These are phyloP conservation scores for Phainopepla nitens DNA, from an alignment of 2,113 vertebrate genomes.

Conservation along the genomic window DNA sequence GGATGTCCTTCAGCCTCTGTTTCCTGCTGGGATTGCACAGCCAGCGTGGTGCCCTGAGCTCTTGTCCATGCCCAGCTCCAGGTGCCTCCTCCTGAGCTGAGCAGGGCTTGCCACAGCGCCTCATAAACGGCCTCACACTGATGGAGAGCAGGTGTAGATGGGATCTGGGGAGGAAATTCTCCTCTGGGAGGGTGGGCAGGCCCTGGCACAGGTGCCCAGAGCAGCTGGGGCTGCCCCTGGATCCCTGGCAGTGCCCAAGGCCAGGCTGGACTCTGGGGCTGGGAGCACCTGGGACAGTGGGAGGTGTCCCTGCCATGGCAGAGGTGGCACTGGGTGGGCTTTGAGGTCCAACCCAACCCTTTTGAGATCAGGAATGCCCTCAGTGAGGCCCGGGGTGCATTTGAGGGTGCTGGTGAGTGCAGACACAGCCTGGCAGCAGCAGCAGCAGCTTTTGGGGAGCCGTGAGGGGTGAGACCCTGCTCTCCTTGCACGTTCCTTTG, in stretches of 20 bases:
- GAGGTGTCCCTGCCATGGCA: neutral
- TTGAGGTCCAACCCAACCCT: too few relatives aligned
- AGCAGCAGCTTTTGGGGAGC: neutral
- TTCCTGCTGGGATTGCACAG: neutral
- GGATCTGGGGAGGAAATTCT: rapidly evolving
- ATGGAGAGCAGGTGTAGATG: neutral
- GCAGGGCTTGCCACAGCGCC: neutral
- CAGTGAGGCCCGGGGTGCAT: rapidly evolving
- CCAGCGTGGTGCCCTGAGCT: rapidly evolving
- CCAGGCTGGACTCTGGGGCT: neutral
- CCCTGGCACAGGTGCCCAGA: neutral
- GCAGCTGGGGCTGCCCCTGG: neutral
- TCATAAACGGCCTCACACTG: rapidly evolving
- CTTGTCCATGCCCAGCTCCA: neutral
- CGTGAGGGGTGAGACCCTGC: rapidly evolving
- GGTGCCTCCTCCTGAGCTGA: neutral
- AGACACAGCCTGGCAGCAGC: neutral
- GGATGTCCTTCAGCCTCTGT: neutral
- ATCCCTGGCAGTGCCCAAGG: neutral
- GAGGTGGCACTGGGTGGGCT: rapidly evolving
- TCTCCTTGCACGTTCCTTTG: rapidly evolving
- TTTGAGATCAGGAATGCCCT: rapidly evolving
- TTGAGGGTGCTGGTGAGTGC: rapidly evolving
- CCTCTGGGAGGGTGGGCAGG: neutral
- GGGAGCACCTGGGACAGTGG: neutral